Base-by-base conservation (phyloP, 1,140 invertebrate species). In the Glomeris maerens region DNA sequence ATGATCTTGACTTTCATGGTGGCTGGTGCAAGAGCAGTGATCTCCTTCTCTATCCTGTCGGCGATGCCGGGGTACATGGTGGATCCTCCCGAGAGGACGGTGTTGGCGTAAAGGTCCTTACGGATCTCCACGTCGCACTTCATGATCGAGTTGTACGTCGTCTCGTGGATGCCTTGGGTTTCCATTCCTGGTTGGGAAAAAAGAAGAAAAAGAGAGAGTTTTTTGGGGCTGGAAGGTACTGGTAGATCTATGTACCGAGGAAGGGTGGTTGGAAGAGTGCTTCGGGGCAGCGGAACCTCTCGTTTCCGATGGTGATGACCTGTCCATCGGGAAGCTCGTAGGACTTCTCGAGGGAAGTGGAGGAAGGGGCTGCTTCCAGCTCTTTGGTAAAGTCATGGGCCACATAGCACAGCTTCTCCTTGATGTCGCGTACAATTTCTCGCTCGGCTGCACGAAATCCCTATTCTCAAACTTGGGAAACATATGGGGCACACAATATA, bases 1-100 rank as follows among this genome's bases (percentile, higher is more conserved):
- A 90, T 89, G 76, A 91, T 89, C 77, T 91, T 91, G 76, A 91
- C 88, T 72, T 91, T 91, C 78, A 85, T 84, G 48, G 80, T 84
- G 31, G 73, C 74, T 50, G 86, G 86, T 52, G 87, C 84, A 48
- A 91, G 72, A 29, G 83, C 77, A 53, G 84, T 87, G 71, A 91
- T 88, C 72, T 90, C 86, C 64, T 88, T 87, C 63, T 84, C 81
- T 81, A 85, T 84, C 61, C 83, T 73, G 60, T 85, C 81, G 60
- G 81, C 80, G 62, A 85, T 80, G 63, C 74, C 85, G 29, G 88
- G 87, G 72, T 86, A 93, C 88, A 78, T 78, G 59, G 75, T 78
- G 62, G 74, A 74, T 67, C 81, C 81, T 57, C 82, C 81, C 52
- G 77, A 78, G 70, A 91, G 68, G 57, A 90, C 86, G 57, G 83